Conservation (phyloP, 2,113 vertebrate species). For the Pelecanoides urinatrix region DNA sequence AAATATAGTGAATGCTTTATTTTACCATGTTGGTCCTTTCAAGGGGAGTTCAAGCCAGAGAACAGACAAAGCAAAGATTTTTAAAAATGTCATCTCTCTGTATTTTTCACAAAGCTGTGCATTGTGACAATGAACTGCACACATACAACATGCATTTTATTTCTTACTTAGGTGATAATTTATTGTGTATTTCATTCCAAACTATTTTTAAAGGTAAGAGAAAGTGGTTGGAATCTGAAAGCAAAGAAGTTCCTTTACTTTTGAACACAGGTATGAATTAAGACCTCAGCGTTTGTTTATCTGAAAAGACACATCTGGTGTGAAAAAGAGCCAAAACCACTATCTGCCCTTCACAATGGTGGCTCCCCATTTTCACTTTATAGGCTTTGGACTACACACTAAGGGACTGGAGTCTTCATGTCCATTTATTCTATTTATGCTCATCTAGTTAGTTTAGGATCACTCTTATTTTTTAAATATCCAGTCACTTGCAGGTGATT, state of each 20-base stretch:
- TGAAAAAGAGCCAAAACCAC: background rate
- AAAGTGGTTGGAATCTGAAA: background rate
- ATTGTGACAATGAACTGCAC: background rate
- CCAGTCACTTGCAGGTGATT: background rate
- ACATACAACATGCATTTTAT: background rate
- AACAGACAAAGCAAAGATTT: background rate
- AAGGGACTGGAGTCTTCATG: background rate
- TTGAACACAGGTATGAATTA: background rate
- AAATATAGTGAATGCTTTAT: background rate
- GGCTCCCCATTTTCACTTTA: background rate
- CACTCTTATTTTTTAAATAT: background rate
- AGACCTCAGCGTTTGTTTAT: background rate
- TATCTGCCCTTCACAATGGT: background rate
- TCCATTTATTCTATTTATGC: background rate
- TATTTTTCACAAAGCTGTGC: background rate
- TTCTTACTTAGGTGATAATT: background rate
- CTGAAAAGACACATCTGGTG: background rate
- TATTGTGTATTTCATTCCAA: background rate
- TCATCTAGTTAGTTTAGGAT: background rate
- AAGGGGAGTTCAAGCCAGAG: background rate
- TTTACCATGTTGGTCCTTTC: background rate
- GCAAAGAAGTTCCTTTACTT: background rate
- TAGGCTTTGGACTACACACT: background rate
- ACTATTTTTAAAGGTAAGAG: background rate
- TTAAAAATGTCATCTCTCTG: background rate